phyloP scores from a whole-genome alignment of 2,888 invertebrate species.

The Synergus laeviventris region DNA sequence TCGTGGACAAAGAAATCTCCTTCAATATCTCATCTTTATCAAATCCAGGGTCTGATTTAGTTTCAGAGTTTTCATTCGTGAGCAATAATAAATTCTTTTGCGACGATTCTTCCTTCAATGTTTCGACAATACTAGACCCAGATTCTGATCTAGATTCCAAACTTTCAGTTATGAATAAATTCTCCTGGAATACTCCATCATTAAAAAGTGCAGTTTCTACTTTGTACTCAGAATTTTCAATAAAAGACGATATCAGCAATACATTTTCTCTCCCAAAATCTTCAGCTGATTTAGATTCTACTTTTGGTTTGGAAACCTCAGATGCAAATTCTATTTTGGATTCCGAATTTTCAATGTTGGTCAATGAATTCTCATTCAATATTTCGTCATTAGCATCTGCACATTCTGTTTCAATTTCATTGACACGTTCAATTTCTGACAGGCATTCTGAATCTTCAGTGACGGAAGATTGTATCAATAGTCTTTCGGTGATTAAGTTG shows the following conservation, averaged over 20 bases:
- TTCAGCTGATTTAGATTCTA: neutral
- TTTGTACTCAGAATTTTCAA: neutral
- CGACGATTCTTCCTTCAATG: neutral
- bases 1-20: neutral
- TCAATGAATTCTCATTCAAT: neutral
- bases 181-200: neutral
- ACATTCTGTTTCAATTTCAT: neutral
- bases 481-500: neutral
- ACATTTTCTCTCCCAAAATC: neutral
- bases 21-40: neutral
- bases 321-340: neutral
- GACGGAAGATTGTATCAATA: neutral
- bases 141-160: neutral
- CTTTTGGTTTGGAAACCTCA: neutral
- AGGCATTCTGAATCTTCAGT: neutral
- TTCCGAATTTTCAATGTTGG: neutral
- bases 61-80: neutral
- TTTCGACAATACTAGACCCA: neutral
- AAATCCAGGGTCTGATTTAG: neutral
- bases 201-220: neutral
- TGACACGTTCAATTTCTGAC: neutral
- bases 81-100: neutral
- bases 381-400: neutral
- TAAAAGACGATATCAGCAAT: neutral
- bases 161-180: neutral